Base-by-base conservation (phyloP, 2,113 vertebrate species). In the Bubo blakistoni region DNA sequence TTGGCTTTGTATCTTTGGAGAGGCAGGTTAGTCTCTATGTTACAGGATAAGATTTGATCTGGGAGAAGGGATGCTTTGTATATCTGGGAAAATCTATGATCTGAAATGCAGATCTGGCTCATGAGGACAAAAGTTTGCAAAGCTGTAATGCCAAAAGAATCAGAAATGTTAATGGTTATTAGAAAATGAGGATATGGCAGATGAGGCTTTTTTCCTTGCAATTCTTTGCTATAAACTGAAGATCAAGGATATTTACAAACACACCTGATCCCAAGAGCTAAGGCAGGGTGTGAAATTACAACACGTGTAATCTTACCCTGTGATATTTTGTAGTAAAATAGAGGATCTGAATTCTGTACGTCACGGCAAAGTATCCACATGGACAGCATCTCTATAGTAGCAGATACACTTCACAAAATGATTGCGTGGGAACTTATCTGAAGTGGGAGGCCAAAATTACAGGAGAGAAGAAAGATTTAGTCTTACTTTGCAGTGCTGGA, bases 91-190 rank as follows among this genome's bases (percentile, higher is more conserved):
- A 86, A 88, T 63, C 30, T 51, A 6, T 10, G 4, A 58, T 63
- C 71, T 86, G 85, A 95, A 90, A 88, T 71, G 58, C 47, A 90
- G 77, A 81, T 57, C 40, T 84, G 40, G 21, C 47, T 73, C 10
- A 1, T 57, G 55, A 84, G 59, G 44, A 57, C 13, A 73, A 52
- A 72, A 29, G 4, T 59, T 82, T 66, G 30, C 42, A 65, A 80
- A 88, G n/a, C 14, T 8, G 1, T 51, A 76, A 9, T 67, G 66
- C 34, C 62, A 47, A 59, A 94, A 90, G 84, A 63, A 59, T 47
- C 21, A 40, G 38, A 16, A 24, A 69, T 55, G 12, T 69, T 76
- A 71, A 63, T 32, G 4, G 13, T 54, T 59, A 55, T 51, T 57
- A 61, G 30, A 86, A 94, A 95, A 79, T 36, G 4, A 91, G n/a